phyloP scores from a whole-genome alignment of 2,113 vertebrate genomes.

The Ptychochromis oligacanthus region DNA sequence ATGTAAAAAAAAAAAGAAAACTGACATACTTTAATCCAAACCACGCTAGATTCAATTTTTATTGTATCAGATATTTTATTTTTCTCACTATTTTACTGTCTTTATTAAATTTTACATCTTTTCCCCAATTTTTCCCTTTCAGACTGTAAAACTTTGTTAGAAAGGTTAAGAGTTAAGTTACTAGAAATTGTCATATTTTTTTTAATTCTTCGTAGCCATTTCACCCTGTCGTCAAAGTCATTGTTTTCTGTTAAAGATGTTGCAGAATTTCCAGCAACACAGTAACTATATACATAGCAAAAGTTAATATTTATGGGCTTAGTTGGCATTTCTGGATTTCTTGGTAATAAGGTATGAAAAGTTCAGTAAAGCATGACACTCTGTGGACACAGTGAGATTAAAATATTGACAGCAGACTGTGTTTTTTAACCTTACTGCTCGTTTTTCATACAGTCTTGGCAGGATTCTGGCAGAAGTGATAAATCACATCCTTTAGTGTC shows the following conservation, averaged over 20 bases:
- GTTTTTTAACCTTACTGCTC: constrained; percentile 64
- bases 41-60: too few relatives aligned
- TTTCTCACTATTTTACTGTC: not conserved
- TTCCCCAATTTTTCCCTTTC: not conserved
- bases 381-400: constrained; percentile 67
- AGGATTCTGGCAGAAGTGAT: constrained; percentile 76
- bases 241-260: not conserved
- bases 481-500: constrained; percentile 79
- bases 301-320: constrained; percentile 46
- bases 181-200: not conserved
- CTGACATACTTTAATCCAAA: too few relatives aligned
- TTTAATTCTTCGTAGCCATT: not conserved
- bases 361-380: constrained; percentile 53
- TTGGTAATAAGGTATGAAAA: constrained; percentile 55
- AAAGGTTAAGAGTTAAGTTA: not conserved
- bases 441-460: constrained; percentile 74
- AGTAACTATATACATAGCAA: not conserved
- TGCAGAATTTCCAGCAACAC: not conserved
- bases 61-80: too few relatives aligned
- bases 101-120: not conserved
- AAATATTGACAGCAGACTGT: constrained; percentile 67
- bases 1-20: not conserved
- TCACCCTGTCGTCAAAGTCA: not conserved
- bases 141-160: not conserved
- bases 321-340: constrained; percentile 41